A percentile compares a stretch with the other conserved stretches of the same genome.
Conservation (phyloP, 2,797 vertebrate species). For the Arctocebus calabarensis region DNA sequence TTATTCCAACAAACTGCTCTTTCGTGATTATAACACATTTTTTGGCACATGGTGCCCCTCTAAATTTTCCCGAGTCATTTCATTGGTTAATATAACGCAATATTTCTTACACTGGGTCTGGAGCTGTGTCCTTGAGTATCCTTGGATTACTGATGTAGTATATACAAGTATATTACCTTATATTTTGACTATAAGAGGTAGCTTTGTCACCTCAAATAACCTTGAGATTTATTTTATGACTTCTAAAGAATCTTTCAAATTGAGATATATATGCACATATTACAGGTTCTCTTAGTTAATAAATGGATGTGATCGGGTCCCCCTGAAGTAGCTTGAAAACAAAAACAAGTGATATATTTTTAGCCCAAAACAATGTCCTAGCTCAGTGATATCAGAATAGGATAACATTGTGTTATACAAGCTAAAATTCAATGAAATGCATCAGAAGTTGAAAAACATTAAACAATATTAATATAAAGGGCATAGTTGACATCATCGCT, state of each 20-base stretch:
- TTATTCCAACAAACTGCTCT: slow-evolving; percentile 84
- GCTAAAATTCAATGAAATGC: background rate
- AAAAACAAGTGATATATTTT: slow-evolving; percentile 41
- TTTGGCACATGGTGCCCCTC: slow-evolving; percentile 43
- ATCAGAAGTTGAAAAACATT: background rate
- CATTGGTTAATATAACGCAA: background rate
- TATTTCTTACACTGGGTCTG: background rate
- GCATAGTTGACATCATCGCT: background rate
- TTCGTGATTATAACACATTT: slow-evolving; percentile 77
- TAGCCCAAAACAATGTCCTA: background rate
- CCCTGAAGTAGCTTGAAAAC: background rate
- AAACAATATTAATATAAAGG: background rate
- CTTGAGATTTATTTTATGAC: background rate
- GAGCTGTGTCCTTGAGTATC: background rate
- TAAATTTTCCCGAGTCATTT: slow-evolving; percentile 42
- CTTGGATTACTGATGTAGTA: background rate
- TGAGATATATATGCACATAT: background rate
- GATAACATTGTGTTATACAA: background rate
- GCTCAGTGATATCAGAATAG: background rate
- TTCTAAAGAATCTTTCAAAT: background rate
- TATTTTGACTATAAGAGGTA: slow-evolving; percentile 1
- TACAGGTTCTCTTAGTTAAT: background rate
- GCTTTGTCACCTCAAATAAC: background rate
- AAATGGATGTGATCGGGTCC: background rate
- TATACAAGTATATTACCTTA: background rate